phyloP scores from a whole-genome alignment of 2,113 vertebrate species.

The human (Homo sapiens) region GRCh38 chr6:149703501-149704000 shows the following conservation, averaged over 20 bases:
- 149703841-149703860: neutral
- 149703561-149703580: neutral
- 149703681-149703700: no score
- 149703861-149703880: neutral
- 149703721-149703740: slow-evolving; percentile 6
- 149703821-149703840: neutral
- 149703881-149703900: neutral
- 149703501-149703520: neutral
- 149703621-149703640: no score
- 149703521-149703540: neutral
- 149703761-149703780: neutral
- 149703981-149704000: neutral
- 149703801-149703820: neutral
- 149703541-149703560: neutral
- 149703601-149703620: no score
- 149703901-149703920: neutral
- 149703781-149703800: neutral
- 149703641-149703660: no score
- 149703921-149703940: neutral
- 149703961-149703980: neutral
- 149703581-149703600: no score
- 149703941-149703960: neutral
- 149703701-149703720: neutral
- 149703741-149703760: neutral
- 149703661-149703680: no score